These are phyloP conservation scores for Agonum fuliginosum DNA, from an alignment of 2,888 invertebrate genomes.

Conservation along the genomic window DNA sequence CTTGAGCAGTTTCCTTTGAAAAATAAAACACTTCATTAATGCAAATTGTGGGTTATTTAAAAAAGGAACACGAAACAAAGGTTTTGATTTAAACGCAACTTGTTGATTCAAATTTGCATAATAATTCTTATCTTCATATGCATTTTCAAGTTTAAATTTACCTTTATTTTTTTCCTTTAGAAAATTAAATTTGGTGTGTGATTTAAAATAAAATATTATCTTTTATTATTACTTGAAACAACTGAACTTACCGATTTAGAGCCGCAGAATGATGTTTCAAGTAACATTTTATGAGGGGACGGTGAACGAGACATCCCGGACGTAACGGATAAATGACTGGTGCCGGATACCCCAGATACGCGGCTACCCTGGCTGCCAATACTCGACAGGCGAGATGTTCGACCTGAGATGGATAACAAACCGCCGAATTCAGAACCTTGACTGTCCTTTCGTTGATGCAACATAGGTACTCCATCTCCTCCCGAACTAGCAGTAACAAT, in stretches of 20 bases:
- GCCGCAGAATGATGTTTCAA: constrained; percentile 94
- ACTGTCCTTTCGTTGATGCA: constrained; percentile 79
- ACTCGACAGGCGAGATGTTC: constrained; percentile 88
- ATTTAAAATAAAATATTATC: neutral
- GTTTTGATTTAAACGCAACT: neutral
- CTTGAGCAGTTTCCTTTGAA: constrained; percentile 57
- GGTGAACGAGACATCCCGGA: constrained; percentile 82
- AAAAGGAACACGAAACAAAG: neutral
- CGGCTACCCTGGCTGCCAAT: constrained; percentile 85
- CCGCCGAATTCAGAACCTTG: constrained; percentile 85
- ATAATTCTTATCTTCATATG: neutral
- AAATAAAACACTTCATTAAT: neutral
- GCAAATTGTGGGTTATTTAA: neutral
- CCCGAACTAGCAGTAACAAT: constrained; percentile 66
- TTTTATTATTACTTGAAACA: neutral
- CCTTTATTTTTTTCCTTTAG: neutral
- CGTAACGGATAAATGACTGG: constrained; percentile 76
- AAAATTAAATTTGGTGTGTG: neutral
- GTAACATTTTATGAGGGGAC: constrained; percentile 92
- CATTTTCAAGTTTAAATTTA: neutral
- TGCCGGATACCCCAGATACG: constrained; percentile 74
- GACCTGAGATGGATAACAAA: constrained; percentile 84
- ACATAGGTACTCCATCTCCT: constrained; percentile 61
- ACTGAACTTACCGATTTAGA: constrained; percentile 77
- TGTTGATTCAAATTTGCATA: neutral